Percentiles rank a stretch among this genome's conserved stretches.
These are phyloP conservation scores for Meliscaeva auricollis DNA, from an alignment of 2,888 invertebrate genomes.

Conservation along the genomic window DNA sequence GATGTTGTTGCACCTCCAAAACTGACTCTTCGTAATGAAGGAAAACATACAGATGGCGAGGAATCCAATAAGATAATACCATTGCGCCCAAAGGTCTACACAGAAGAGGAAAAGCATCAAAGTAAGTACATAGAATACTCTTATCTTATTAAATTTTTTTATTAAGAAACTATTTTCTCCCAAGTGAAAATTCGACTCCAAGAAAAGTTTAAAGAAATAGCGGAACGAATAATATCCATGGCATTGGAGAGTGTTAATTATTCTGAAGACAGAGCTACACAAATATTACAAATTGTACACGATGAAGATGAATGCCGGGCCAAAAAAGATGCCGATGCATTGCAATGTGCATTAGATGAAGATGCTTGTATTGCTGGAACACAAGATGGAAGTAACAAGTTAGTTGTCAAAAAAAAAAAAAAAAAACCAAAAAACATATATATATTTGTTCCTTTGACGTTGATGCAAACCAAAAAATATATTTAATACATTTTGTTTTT, in stretches of 20 bases:
- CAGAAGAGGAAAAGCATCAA: conserved; percentile 88
- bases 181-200: conserved; percentile 90
- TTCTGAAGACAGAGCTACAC: conserved; percentile 92
- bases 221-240: conserved; percentile 92
- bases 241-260: conserved; percentile 95
- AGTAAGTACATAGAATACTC: conserved; percentile 85
- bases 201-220: conserved; percentile 89
- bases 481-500: conserved; percentile 22
- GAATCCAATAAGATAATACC: conserved; percentile 80
- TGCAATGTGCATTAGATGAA: conserved; percentile 67
- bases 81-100: conserved; percentile 87
- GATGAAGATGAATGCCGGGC: conserved; percentile 87
- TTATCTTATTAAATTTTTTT: too few relatives aligned
- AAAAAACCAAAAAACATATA: too few relatives aligned
- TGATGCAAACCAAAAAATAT: not conserved
- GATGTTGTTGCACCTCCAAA: conserved; percentile 88
- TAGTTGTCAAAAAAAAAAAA: conserved; percentile 40
- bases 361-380: conserved; percentile 64
- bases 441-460: conserved; percentile 1
- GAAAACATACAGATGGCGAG: conserved; percentile 79
- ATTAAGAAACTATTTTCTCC: too few relatives aligned
- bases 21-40: conserved; percentile 84
- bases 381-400: conserved; percentile 60
- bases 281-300: conserved; percentile 89
- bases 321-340: conserved; percentile 77